Base-by-base conservation (phyloP, 1,140 invertebrate species). In the Pseudomyrmex sp. region DNA sequence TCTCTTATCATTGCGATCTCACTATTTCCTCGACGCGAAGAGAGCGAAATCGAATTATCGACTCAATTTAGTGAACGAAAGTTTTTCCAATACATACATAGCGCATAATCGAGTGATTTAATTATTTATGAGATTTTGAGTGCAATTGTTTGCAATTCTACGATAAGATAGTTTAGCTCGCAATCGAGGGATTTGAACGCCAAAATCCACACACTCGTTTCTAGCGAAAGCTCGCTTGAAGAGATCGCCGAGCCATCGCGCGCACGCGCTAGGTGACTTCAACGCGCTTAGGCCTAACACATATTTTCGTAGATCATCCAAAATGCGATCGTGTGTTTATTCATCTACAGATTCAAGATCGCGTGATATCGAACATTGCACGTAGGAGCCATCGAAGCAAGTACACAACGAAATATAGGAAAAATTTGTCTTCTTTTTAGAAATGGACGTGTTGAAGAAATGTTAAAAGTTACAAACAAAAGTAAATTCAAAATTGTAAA, bases 261-360 rank as follows among this genome's bases (percentile, higher is more conserved):
- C 44, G 44, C 23, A 23, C 12, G 35, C 8, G 44, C 50, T 83
- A 56, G 77, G 87, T 87, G 87, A 88, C 54, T 88, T 88, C 85
- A 87, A 88, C 68, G 87, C 85, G 87, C 85, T 75, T 70, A 85
- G 44, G 48, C 58, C n/a, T 23, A 35, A 35, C 35, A 35, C 35
- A 35, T 61, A 48, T 61, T 48, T 80, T 70, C 10, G 44, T 35
- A 15, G 23, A 26, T 4, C 12, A 2, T 72, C 35, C n/a, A 46
- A 72, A 76, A 76, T 62, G 23, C 15, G 76, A 48, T 18, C 1
- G n/a, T 20, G 4, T 3, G 15, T 18, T 54, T 61, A 18, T 26
- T n/a, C 5, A 58, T 18, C 7, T 13, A 12, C 4, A 59, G 20
- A 52, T 54, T 7, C 8, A n/a, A 35, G 20, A 35, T 54, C 8